Evolutionary conservation across 2,888 invertebrate species (phyloP).

Genomic region (Hypsopygia costalis): DNA sequence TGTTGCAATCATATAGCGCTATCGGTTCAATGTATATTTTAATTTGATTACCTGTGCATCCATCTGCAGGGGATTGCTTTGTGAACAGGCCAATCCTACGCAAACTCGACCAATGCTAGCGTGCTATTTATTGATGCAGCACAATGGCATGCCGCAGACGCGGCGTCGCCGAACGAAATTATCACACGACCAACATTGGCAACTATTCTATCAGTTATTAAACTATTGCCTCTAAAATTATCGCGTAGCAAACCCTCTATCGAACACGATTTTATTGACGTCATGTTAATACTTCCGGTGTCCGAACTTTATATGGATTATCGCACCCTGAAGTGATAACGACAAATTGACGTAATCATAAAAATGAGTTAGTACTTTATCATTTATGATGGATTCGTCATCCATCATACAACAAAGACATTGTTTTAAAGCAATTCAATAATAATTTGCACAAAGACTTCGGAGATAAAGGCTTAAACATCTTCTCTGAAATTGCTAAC

Average conservation of each 20-base stretch:
- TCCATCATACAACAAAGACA: too few species aligned
- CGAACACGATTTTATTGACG: constrained; percentile 10
- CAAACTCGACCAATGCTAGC: constrained; percentile 29
- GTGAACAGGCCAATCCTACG: constrained; percentile 27
- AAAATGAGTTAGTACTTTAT: too few species aligned
- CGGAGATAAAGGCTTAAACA: too few species aligned
- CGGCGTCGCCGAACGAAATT: constrained; percentile 61
- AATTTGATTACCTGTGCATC: constrained; percentile 4
- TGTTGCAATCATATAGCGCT: too few species aligned
- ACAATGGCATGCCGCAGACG: constrained; percentile 62
- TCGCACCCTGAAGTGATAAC: background rate
- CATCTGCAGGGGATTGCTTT: constrained; percentile 4
- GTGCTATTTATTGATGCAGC: constrained; percentile 53
- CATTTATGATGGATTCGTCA: too few species aligned
- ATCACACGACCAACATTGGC: constrained; percentile 52
- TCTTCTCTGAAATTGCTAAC: too few species aligned
- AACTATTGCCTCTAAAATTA: background rate
- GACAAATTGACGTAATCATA: too few species aligned
- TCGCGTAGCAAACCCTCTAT: background rate
- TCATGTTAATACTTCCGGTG: constrained; percentile 3
- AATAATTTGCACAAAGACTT: too few species aligned
- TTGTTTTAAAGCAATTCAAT: too few species aligned
- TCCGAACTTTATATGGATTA: background rate
- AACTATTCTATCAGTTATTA: constrained; percentile 34
- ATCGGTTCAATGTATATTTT: too few species aligned